Conservation (phyloP, 2,113 vertebrate genomes). For the Cricetomys ansorgei region DNA sequence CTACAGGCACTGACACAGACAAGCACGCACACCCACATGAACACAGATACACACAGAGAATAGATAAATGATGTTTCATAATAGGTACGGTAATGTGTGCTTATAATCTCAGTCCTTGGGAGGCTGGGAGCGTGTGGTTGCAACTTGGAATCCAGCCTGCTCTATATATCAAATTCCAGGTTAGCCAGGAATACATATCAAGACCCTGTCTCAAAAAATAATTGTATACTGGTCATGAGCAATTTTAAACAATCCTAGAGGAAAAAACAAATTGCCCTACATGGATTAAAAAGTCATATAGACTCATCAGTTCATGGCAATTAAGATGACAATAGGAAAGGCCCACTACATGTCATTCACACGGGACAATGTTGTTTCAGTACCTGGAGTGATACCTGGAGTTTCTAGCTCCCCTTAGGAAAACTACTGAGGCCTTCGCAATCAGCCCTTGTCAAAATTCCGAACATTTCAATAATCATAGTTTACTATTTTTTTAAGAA, state of each 20-base stretch:
- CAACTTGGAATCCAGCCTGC: neutral
- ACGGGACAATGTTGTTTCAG: neutral
- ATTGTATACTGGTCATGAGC: neutral
- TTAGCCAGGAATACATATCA: neutral
- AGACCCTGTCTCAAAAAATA: neutral
- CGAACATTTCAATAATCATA: neutral
- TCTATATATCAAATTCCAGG: neutral
- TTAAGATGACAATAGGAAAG: neutral
- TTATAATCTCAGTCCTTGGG: neutral
- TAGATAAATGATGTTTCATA: neutral
- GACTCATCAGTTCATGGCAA: neutral
- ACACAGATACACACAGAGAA: neutral
- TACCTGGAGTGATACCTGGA: neutral
- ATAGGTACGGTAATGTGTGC: neutral
- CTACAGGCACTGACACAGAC: neutral
- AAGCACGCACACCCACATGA: neutral
- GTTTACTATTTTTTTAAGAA: neutral
- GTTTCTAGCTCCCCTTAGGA: neutral
- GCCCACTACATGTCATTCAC: neutral
- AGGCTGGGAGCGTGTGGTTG: neutral
- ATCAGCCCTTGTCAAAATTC: neutral
- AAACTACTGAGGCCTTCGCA: neutral
- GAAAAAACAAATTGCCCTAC: neutral
- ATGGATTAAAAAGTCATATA: neutral
- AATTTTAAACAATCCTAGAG: conserved; percentile 44